Conservation (phyloP, 2,888 invertebrate species). For the Sylvicola fuscatus region DNA sequence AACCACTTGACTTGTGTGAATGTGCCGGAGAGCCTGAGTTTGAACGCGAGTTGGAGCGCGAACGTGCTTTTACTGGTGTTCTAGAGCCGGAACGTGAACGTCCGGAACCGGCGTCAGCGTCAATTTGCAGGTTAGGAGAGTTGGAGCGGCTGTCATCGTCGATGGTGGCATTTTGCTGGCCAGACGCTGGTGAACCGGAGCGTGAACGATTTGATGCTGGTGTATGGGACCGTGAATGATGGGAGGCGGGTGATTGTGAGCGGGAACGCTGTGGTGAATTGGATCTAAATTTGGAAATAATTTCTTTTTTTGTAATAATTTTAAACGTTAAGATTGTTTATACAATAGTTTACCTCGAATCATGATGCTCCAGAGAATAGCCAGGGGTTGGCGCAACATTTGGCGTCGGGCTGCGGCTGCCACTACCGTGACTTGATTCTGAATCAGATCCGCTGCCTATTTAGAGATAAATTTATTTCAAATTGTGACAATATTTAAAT, state of each 20-base stretch:
- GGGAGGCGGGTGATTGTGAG: conserved; percentile 8
- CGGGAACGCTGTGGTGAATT: conserved; percentile 8
- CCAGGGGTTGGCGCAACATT: conserved; percentile 12
- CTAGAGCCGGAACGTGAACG: conserved; percentile 11
- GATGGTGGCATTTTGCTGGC: background rate
- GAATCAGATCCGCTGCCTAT: conserved; percentile 13
- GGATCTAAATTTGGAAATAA: background rate
- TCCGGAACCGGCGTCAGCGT: conserved; percentile 25
- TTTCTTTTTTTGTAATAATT: background rate
- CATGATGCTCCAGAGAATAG: conserved; percentile 10
- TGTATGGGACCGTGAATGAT: conserved; percentile 1
- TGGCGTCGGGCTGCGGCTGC: conserved; percentile 9
- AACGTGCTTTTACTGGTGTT: conserved; percentile 7
- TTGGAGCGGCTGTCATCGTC: conserved; percentile 5
- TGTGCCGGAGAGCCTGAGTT: conserved; percentile 8
- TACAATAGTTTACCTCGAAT: conserved; percentile 9
- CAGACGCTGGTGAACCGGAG: background rate
- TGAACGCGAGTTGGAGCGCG: conserved; percentile 12
- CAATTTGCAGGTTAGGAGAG: conserved; percentile 30
- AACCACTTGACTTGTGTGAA: conserved; percentile 7
- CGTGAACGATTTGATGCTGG: conserved; percentile 1
- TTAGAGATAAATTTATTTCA: no score
- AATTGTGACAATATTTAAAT: background rate
- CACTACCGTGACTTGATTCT: conserved; percentile 12
- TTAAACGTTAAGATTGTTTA: background rate